Conservation (phyloP, 2,113 vertebrate genomes). For the Rallus limicola region DNA sequence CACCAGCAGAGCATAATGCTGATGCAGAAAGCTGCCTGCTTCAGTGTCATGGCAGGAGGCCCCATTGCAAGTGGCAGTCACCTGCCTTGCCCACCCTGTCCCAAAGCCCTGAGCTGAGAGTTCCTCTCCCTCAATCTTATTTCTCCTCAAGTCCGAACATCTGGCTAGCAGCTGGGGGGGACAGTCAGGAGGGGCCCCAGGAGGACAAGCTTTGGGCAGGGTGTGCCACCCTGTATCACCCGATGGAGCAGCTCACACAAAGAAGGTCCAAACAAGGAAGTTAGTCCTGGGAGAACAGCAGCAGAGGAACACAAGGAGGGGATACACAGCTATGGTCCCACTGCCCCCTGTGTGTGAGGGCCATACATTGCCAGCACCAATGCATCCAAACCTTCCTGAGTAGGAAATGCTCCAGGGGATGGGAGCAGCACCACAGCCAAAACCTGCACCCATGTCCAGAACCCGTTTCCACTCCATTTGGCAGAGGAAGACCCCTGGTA, state of each 20-base stretch:
- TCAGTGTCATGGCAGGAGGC: fast-evolving
- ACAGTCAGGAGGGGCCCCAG: fast-evolving
- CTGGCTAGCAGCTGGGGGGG: neutral
- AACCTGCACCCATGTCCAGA: neutral
- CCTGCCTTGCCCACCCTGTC: neutral
- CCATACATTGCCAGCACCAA: neutral
- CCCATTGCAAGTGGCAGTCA: neutral
- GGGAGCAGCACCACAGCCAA: neutral
- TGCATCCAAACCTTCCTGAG: neutral
- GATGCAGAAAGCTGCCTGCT: neutral
- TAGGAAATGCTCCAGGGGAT: neutral
- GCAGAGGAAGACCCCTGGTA: neutral
- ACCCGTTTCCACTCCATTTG: neutral
- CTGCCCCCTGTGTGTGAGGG: neutral
- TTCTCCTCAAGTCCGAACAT: neutral
- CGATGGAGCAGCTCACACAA: neutral
- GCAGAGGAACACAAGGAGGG: neutral
- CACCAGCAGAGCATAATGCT: neutral
- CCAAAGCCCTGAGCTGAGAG: neutral
- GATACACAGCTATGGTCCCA: neutral
- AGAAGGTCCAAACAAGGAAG: neutral
- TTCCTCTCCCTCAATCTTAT: neutral
- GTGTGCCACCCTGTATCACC: fast-evolving
- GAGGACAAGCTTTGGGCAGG: neutral
- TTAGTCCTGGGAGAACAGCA: neutral